Percentiles rank a stretch among this genome's conserved stretches.
Conservation (phyloP, 2,797 vertebrate species). For the Phylloscopus collybita region DNA sequence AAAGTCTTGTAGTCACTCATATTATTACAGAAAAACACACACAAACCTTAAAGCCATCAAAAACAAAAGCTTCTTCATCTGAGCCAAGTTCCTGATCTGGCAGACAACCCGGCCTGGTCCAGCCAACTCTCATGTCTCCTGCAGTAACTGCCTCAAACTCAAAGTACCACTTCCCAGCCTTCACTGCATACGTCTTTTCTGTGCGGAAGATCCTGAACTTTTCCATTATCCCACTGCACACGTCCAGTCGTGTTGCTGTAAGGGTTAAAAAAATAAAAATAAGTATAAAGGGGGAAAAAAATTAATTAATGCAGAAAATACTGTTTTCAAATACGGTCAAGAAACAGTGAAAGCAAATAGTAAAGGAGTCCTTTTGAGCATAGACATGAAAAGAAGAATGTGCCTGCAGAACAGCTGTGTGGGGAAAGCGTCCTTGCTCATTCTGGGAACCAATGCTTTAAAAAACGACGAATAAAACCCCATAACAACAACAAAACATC, state of each 20-base stretch:
- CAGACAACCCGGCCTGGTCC: constrained; percentile 89
- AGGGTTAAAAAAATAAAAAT: background rate
- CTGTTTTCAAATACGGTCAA: background rate
- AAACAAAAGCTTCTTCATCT: constrained; percentile 92
- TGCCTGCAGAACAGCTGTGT: background rate
- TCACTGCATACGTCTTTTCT: constrained; percentile 91
- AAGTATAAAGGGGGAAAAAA: background rate
- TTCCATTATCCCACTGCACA: constrained; percentile 82
- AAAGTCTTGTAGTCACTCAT: background rate
- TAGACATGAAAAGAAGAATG: background rate
- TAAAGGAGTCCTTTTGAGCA: background rate
- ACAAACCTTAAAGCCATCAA: constrained; percentile 94
- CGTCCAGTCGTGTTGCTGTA: constrained; percentile 81
- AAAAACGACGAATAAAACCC: too few species aligned
- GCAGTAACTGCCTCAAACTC: constrained; percentile 91
- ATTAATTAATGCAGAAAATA: background rate
- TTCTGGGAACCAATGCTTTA: background rate
- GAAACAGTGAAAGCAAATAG: background rate
- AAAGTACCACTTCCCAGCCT: constrained; percentile 94
- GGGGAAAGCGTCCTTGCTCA: rapidly evolving
- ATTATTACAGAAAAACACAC: background rate
- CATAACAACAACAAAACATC: background rate
- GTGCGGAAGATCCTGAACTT: constrained; percentile 93
- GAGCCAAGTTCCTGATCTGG: constrained; percentile 92
- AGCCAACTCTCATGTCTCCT: constrained; percentile 93